These are phyloP conservation scores for Cyanocitta stelleri DNA, from an alignment of 2,113 vertebrate species.

Conservation along the genomic window DNA sequence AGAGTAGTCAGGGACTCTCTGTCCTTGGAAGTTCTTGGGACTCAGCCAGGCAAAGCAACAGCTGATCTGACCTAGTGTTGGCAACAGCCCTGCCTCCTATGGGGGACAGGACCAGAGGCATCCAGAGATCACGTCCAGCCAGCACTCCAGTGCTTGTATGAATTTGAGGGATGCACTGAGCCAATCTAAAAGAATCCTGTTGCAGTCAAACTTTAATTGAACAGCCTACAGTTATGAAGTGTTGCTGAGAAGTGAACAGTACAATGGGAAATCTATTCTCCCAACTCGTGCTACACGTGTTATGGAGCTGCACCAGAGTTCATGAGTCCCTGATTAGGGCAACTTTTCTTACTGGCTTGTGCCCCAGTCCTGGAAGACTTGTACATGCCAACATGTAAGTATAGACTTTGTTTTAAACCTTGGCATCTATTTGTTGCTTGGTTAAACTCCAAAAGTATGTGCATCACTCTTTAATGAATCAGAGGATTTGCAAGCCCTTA, in stretches of 20 bases:
- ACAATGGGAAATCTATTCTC: neutral
- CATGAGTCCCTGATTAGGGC: neutral
- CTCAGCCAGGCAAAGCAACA: neutral
- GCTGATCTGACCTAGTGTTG: neutral
- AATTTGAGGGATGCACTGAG: neutral
- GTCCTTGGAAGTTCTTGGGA: neutral
- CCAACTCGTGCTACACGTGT: rapidly evolving
- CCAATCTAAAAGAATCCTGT: neutral
- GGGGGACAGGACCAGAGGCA: neutral
- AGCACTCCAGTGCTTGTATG: neutral
- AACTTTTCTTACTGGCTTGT: neutral
- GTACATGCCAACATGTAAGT: neutral
- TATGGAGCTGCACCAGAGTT: neutral
- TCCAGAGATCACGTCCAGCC: neutral
- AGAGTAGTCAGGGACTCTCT: neutral
- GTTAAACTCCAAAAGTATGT: neutral
- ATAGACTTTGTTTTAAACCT: neutral
- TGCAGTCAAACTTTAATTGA: neutral
- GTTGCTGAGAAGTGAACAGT: neutral
- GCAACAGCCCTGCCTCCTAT: neutral
- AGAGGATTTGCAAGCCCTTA: neutral
- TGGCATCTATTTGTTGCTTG: neutral
- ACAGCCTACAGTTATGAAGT: neutral
- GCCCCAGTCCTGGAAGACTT: neutral
- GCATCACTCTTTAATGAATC: neutral